These are phyloP conservation scores for Helarctos malayanus DNA, from an alignment of 2,797 vertebrate genomes.

Conservation along the genomic window DNA sequence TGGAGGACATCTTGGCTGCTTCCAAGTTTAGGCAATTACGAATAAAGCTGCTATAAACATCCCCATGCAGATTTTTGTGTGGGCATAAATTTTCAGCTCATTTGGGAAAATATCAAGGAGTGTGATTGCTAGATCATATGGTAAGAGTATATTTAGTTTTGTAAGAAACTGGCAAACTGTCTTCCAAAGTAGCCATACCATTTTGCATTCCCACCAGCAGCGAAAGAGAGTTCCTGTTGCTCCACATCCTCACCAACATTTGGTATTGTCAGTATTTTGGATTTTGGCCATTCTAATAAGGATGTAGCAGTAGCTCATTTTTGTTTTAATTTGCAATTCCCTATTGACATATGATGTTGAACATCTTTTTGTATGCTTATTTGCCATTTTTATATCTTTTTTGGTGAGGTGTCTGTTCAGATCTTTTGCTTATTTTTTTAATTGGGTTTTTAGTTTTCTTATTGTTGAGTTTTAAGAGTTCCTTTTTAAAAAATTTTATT, in stretches of 20 bases:
- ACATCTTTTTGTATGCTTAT: neutral
- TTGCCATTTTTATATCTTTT: neutral
- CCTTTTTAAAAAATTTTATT: neutral
- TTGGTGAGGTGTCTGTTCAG: neutral
- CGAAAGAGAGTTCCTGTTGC: neutral
- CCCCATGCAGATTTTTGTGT: neutral
- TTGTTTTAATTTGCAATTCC: neutral
- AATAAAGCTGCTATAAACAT: neutral
- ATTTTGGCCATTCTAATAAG: neutral
- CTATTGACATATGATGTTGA: neutral
- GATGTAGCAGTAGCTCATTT: neutral
- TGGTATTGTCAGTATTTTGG: neutral
- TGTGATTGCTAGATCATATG: neutral
- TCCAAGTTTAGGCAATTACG: neutral
- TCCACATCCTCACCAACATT: neutral
- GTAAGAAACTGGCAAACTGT: neutral
- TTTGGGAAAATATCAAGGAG: neutral
- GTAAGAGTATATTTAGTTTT: neutral
- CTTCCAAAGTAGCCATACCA: neutral
- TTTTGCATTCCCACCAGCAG: neutral
- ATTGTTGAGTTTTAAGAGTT: neutral
- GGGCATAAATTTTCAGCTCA: neutral
- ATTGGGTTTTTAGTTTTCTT: neutral
- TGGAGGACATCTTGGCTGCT: neutral
- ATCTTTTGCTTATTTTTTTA: slow-evolving; percentile 12